These are phyloP conservation scores for Sinosuthora webbiana DNA, from an alignment of 2,113 vertebrate species.

Conservation along the genomic window DNA sequence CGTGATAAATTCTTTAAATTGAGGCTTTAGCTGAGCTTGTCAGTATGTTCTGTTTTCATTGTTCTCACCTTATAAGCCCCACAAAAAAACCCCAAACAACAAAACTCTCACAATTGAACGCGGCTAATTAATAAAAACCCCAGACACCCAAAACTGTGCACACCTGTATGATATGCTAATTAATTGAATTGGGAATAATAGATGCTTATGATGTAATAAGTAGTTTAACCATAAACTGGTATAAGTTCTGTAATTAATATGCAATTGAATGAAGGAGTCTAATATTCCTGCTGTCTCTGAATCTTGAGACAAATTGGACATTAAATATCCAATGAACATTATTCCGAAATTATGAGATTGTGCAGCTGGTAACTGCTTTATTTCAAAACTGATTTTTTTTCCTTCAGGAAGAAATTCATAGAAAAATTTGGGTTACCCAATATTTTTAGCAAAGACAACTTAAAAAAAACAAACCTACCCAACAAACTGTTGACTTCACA, in stretches of 20 bases:
- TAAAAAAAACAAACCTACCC: neutral
- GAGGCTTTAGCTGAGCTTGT: neutral
- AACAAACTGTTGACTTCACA: neutral
- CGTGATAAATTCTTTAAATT: neutral
- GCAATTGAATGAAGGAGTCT: neutral
- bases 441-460: neutral
- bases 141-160: rapidly evolving
- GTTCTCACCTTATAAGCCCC: neutral
- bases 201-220: neutral
- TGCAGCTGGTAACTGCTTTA: neutral
- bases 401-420: neutral
- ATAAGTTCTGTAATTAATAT: neutral
- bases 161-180: neutral
- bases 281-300: neutral
- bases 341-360: neutral
- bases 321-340: neutral
- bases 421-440: neutral
- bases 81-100: neutral
- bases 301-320: neutral
- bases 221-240: neutral
- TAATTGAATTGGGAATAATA: neutral
- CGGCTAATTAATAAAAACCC: neutral
- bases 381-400: neutral
- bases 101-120: neutral
- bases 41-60: neutral